Conservation (phyloP, 2,888 invertebrate species). For the Chironomus tentans region DNA sequence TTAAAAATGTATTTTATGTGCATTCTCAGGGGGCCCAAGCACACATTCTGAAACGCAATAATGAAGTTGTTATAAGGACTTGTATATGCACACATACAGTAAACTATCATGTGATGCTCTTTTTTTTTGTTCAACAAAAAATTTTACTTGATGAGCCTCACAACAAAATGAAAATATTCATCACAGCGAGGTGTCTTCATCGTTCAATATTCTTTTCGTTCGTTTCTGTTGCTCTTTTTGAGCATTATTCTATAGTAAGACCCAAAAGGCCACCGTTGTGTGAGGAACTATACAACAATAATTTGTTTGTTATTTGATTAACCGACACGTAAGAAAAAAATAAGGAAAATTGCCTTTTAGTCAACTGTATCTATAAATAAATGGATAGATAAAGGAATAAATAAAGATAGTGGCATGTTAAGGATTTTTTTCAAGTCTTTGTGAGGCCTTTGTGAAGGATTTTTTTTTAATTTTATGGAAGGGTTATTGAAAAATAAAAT, state of each 20-base stretch:
- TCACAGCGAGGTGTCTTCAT: constrained; percentile 15
- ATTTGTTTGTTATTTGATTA: constrained; percentile 22
- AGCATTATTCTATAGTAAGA: background rate
- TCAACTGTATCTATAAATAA: no score
- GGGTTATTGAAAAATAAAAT: no score
- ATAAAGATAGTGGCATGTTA: no score
- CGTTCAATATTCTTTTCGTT: background rate
- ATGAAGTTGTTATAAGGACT: constrained; percentile 14
- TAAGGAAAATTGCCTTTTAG: no score
- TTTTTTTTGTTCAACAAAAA: background rate
- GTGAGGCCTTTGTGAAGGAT: no score
- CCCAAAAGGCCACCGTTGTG: background rate
- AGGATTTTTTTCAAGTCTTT: no score
- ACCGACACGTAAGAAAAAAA: background rate
- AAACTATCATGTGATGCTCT: no score
- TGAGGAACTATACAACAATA: background rate
- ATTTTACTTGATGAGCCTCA: background rate
- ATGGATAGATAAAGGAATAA: no score
- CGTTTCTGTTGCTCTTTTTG: background rate
- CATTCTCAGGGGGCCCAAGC: background rate
- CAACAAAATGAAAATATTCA: background rate
- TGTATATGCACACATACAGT: background rate
- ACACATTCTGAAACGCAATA: background rate
- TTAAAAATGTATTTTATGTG: constrained; percentile 5
- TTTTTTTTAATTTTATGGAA: no score